Evolutionary conservation across 2,888 invertebrate genomes (phyloP).

Genomic region (Ormyrus nitidulus): DNA sequence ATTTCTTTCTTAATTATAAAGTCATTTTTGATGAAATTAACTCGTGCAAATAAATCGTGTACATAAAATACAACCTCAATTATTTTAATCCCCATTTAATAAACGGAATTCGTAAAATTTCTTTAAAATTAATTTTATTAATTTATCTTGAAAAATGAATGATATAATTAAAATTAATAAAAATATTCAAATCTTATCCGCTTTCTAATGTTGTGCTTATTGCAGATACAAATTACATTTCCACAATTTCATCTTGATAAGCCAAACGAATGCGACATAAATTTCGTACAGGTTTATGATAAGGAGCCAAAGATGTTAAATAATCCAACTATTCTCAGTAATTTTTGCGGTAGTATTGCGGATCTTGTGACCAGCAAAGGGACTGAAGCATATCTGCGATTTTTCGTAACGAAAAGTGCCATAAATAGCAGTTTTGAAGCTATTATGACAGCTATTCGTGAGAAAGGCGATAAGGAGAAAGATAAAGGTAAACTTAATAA

Average conservation of each 20-base stretch:
- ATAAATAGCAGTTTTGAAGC: constrained; percentile 83
- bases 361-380: constrained; percentile 83
- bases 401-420: constrained; percentile 81
- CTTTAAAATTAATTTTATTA: too few species aligned
- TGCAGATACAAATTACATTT: constrained; percentile 84
- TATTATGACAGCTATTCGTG: constrained; percentile 85
- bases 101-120: too few species aligned
- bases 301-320: constrained; percentile 73
- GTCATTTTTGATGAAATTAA: too few species aligned
- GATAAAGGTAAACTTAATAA: constrained; percentile 73
- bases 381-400: constrained; percentile 85
- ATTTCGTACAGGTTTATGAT: constrained; percentile 85
- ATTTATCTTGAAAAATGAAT: too few species aligned
- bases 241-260: constrained; percentile 80
- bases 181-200: too few species aligned
- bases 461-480: constrained; percentile 74
- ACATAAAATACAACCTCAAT: too few species aligned
- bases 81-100: too few species aligned
- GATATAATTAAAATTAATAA: too few species aligned
- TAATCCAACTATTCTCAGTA: constrained; percentile 79
- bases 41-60: too few species aligned
- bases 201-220: constrained; percentile 6
- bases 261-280: constrained; percentile 87
- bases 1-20: too few species aligned
- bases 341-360: constrained; percentile 92